Base-by-base conservation (phyloP, 2,888 invertebrate species). In the Microchrysa polita region DNA sequence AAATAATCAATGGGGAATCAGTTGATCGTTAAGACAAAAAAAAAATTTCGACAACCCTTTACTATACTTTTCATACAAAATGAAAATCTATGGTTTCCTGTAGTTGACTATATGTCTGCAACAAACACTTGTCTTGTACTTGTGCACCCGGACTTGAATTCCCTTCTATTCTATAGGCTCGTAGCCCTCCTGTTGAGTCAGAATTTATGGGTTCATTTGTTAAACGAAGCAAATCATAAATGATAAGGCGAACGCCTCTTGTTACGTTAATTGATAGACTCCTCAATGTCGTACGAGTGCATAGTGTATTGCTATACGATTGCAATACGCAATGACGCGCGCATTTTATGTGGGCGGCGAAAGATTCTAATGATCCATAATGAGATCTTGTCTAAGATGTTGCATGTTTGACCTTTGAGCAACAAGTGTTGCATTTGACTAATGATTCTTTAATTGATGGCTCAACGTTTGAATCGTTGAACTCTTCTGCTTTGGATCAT, bases 251-350 rank as follows among this genome's bases (percentile, higher is more conserved):
- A 34, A 69, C 69, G 55, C 40, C 69, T n/a, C n/a, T 69, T 69
- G 69, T 55, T 69, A 40, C 55, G 40, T 69, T 57, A 69, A 69
- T 69, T 69, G 69, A 69, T 40, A 40, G 42, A 69, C 55, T n/a
- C n/a, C n/a, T 55, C 55, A 57, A 55, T 42, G 55, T 69, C 40
- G 18, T 48, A 42, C 42, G 20, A n/a, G 48, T 18, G n/a, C n/a
- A 65, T 2, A 20, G 65, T 65, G 65, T 44, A 65, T 12, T 14
- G 44, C 65, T 0, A 65, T 12, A 40, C 16, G 34, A 40, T 16
- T 23, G 61, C 40, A 9, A 40, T 40, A n/a, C n/a, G n/a, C n/a
- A n/a, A n/a, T n/a, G n/a, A n/a, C n/a, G n/a, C n/a, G 34, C 16
- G 12, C 44, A 48, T 48, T 48, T 48, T 9, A 48, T 12, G 65